Percentiles rank a stretch among this genome's conserved stretches.
Evolutionary conservation across 2,888 invertebrate genomes (phyloP).

Genomic region (Hoplodrina ambigua): DNA sequence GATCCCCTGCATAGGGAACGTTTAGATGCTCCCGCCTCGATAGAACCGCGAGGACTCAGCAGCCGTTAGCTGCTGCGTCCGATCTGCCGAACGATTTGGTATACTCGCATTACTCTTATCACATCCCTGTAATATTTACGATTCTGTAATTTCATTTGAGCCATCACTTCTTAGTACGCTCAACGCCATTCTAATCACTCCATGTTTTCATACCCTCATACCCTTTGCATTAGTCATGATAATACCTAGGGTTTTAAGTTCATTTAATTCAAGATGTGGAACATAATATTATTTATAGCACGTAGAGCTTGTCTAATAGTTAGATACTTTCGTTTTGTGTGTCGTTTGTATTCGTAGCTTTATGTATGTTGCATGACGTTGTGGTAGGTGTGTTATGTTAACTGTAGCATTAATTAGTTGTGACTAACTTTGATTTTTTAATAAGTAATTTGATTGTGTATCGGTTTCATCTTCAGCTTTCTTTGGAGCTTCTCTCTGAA

Average conservation of each 20-base stretch:
- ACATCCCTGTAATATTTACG: slow-evolving; percentile 71
- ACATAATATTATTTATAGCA: slow-evolving; percentile 73
- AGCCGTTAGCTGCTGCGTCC: slow-evolving; percentile 82
- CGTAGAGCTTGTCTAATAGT: slow-evolving; percentile 81
- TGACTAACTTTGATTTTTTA: slow-evolving; percentile 59
- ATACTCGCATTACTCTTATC: slow-evolving; percentile 77
- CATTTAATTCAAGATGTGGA: slow-evolving; percentile 68
- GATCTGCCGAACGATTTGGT: slow-evolving; percentile 82
- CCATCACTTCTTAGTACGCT: slow-evolving; percentile 73
- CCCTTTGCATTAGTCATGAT: slow-evolving; percentile 73
- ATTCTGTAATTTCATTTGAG: slow-evolving; percentile 56
- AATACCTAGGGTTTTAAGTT: slow-evolving; percentile 71
- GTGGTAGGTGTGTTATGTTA: slow-evolving; percentile 73
- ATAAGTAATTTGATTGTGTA: slow-evolving; percentile 66
- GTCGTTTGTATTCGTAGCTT: slow-evolving; percentile 71
- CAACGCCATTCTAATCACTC: slow-evolving; percentile 73
- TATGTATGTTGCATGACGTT: slow-evolving; percentile 82
- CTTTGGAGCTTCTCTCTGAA: slow-evolving; percentile 57
- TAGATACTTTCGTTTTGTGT: slow-evolving; percentile 74
- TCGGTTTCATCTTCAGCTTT: slow-evolving; percentile 76
- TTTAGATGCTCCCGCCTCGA: slow-evolving; percentile 87
- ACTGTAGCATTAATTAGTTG: slow-evolving; percentile 65
- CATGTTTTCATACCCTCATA: slow-evolving; percentile 74
- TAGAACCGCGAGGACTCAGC: slow-evolving; percentile 85
- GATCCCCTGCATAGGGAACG: slow-evolving; percentile 84